phyloP scores from a whole-genome alignment of 2,113 vertebrate genomes.

The Oryzias curvinotus region DNA sequence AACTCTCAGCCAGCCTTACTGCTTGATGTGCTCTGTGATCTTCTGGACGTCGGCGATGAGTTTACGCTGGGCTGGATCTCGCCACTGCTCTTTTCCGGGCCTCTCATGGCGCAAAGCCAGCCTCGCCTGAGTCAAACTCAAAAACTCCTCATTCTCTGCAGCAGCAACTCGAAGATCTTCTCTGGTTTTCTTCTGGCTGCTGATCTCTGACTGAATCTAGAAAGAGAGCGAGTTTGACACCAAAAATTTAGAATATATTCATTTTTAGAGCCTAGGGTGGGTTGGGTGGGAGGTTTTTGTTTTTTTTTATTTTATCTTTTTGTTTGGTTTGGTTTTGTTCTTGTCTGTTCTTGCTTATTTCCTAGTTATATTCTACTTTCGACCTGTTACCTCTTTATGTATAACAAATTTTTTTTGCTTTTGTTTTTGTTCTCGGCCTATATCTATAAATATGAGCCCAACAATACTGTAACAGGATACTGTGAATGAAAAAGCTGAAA shows the following conservation, averaged over 20 bases:
- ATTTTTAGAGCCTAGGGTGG: no score
- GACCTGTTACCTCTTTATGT: no score
- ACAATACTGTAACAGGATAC: no score
- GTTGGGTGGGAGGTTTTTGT: no score
- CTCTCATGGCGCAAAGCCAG: slow-evolving; percentile 77
- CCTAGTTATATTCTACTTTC: no score
- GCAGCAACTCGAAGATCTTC: slow-evolving; percentile 79
- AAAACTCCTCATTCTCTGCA: slow-evolving; percentile 75
- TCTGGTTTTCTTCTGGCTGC: slow-evolving; percentile 82
- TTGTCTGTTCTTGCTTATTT: no score
- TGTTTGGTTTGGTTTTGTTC: no score
- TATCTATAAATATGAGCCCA: no score
- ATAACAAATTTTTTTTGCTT: no score
- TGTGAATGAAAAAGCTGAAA: no score
- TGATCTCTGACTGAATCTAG: slow-evolving; percentile 83
- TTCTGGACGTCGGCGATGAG: slow-evolving; percentile 83
- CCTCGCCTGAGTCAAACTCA: slow-evolving; percentile 81
- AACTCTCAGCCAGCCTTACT: slow-evolving; percentile 65
- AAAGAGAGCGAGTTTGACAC: slow-evolving; percentile 2
- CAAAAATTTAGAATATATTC: background rate
- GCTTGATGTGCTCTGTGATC: slow-evolving; percentile 76
- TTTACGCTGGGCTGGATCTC: slow-evolving; percentile 77
- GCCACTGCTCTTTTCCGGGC: slow-evolving; percentile 84
- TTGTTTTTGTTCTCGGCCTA: no score
- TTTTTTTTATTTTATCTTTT: no score